Percentiles rank a stretch among this genome's conserved stretches.
Conservation (phyloP, 2,888 invertebrate genomes). For the Nomada lathburiana region DNA sequence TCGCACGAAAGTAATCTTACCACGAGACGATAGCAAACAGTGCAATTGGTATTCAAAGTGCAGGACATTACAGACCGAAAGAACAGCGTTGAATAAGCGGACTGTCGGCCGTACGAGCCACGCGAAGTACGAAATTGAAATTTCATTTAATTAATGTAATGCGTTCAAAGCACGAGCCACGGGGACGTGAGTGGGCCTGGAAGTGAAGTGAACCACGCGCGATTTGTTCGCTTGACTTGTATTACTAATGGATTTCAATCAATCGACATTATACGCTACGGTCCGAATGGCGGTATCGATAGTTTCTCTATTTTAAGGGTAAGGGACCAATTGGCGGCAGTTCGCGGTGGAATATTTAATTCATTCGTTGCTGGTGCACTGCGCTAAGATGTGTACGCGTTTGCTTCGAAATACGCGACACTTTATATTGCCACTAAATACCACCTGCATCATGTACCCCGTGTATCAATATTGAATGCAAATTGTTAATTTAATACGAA, state of each 20-base stretch:
- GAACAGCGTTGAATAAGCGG: slow-evolving; percentile 16
- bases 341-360: neutral
- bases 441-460: no score
- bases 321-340: neutral
- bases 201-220: slow-evolving; percentile 15
- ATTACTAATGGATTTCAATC: slow-evolving; percentile 38
- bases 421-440: no score
- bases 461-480: no score
- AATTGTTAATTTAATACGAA: no score
- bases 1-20: neutral
- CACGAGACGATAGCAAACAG: neutral
- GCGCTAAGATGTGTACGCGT: no score
- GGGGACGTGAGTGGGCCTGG: slow-evolving; percentile 10
- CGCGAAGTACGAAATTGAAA: slow-evolving; percentile 44
- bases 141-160: slow-evolving; percentile 56
- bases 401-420: no score
- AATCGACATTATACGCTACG: slow-evolving; percentile 9
- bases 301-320: neutral
- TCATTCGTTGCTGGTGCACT: neutral
- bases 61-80: neutral
- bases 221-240: slow-evolving; percentile 37
- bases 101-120: slow-evolving; percentile 29
- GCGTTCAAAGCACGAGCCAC: slow-evolving; percentile 28
- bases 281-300: neutral
- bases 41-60: slow-evolving; percentile 14